Conservation (phyloP, 2,888 invertebrate species). For the Zootermopsis nevadensis region DNA sequence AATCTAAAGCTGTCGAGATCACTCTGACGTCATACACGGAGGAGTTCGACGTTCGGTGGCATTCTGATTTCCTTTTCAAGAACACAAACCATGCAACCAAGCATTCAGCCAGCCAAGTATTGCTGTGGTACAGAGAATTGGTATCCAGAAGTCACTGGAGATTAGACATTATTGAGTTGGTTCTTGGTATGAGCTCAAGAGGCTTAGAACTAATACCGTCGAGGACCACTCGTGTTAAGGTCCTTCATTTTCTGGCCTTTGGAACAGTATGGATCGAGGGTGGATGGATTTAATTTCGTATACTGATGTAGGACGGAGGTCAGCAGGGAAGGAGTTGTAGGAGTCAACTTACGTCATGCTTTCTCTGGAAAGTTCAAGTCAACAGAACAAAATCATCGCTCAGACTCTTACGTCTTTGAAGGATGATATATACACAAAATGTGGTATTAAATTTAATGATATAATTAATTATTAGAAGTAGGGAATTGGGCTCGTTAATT, state of each 20-base stretch:
- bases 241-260: constrained; percentile 24
- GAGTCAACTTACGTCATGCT: not conserved
- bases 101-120: not conserved
- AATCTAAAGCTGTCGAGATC: not conserved
- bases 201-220: not conserved
- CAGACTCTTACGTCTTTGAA: not conserved
- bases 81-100: not conserved
- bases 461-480: not conserved
- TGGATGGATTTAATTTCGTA: not conserved
- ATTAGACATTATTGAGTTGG: not conserved
- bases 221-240: not conserved
- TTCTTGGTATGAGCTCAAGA: constrained; percentile 4
- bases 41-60: not conserved
- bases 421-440: not conserved
- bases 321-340: not conserved
- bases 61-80: not conserved
- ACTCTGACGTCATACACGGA: not conserved
- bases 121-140: not conserved
- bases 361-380: not conserved
- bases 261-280: not conserved
- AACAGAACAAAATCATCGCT: not conserved
- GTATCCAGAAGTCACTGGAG: not conserved
- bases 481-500: not conserved
- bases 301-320: not conserved
- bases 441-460: not conserved